Base-by-base conservation (phyloP, 2,113 vertebrate genomes). In the Tragelaphus buxtoni region DNA sequence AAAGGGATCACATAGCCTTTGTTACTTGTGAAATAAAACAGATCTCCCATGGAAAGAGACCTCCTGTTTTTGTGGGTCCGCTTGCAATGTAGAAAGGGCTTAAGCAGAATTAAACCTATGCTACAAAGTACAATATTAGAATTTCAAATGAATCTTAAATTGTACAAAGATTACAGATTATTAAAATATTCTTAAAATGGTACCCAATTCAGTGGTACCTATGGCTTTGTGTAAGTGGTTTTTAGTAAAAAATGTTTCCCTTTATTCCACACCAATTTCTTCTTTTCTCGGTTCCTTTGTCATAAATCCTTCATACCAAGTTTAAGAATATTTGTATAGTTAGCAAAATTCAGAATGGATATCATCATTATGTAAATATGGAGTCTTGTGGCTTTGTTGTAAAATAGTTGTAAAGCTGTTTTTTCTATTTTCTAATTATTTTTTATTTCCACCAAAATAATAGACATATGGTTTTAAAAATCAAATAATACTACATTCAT, bases 21-120 rank as follows among this genome's bases (percentile, higher is more conserved):
- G 65, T 89, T 92, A 74, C 58, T 91, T 96, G 69, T 85, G 91
- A 95, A 91, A 84, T 94, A 90, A 94, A 94, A 47, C 55, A n/a
- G 47, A n/a, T 89, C 69, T 86, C 86, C 60, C 7, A 2, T 83
- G 39, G 65, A 90, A 89, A 94, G 60, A 88, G 49, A n/a, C 22
- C 11, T 39, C 77, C 30, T 88, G 39, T 86, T 88, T 88, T 87
- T 87, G 32, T 84, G 74, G 76, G 32, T 69, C 65, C 80, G 32
- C 47, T 61, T 60, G 45, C 42, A 63, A 45, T 12, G 56, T 9
- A 60, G 53, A 10, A 94, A 97, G 35, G 74, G 9, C 63, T 76
- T 45, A 91, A 53, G 58, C 61, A 96, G 83, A 96, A 88, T 96
- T 91, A 96, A 82, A 93, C 49, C 72, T 45, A 4, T 16, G n/a